Base-by-base conservation (phyloP, 2,797 vertebrate species). In the Esox masquinongy region DNA sequence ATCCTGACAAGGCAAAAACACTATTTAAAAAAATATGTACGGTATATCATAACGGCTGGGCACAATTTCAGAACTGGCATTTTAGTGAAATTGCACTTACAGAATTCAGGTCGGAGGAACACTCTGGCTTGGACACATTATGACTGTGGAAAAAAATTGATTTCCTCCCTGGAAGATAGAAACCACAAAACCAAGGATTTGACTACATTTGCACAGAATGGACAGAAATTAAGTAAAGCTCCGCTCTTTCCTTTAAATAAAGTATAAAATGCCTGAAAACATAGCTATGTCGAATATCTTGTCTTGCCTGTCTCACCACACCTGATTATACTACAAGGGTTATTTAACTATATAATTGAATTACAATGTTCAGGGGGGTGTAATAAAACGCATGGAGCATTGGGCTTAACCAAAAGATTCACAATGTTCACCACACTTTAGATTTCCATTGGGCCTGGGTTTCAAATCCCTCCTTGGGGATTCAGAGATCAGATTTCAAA, bases 141-240 rank as follows among this genome's bases (percentile, higher is more conserved):
- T 96, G 95, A 85, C 95, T 96, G 85, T 96, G 96, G 90, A 96
- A 96, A 92, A 96, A 96, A 92, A 96, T 96, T 16, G 95, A 94
- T 91, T 95, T 94, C 63, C 95, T 93, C 80, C 96, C 95, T 96
- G 91, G 39, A 92, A 93, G 77, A 73, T 19, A 50, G 56, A 83
- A 82, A 29, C 24, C 36, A 51, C 26, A 72, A 56, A 68, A 43
- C 15, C 50, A 72, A 29, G 36, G 19, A 31, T n/a, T 50, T 19
- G 29, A 68, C 14, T 49, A 53, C 53, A n/a, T 43, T 36, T 43
- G 34, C 9, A 68, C 36, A 34, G 19, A 68, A 39, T 19, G 12
- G 29, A 34, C 31, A 31, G 31, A 5, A 71, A 22, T 12, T 15
- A 12, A 34, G 50, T 53, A 24, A 53, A 19, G 47, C 12, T 67